These are phyloP conservation scores for Tenthredo notha DNA, from an alignment of 2,888 invertebrate genomes.

Conservation along the genomic window DNA sequence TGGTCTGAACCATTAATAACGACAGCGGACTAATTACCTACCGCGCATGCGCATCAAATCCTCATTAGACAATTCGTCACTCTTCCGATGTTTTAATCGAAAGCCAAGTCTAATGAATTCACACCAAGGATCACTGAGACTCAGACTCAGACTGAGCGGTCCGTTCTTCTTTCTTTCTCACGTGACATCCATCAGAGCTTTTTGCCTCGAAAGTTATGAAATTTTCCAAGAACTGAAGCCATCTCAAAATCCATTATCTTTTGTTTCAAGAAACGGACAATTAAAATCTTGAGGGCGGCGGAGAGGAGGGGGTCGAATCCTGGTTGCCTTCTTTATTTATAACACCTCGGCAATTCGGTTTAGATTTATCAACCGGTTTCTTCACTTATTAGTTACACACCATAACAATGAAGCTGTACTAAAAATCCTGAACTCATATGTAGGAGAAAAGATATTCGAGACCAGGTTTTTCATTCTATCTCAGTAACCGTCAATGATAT, in stretches of 20 bases:
- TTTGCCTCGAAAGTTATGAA: constrained; percentile 11
- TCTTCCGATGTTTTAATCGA: constrained; percentile 73
- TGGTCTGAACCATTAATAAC: constrained; percentile 66
- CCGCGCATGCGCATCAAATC: constrained; percentile 66
- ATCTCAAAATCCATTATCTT: neutral
- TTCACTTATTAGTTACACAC: neutral
- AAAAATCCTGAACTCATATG: neutral
- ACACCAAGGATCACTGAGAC: constrained; percentile 53
- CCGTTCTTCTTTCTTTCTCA: constrained; percentile 14
- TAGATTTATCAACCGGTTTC: neutral
- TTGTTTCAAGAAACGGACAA: neutral
- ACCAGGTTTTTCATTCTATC: neutral
- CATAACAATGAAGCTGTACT: neutral
- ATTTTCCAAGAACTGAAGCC: constrained; percentile 32
- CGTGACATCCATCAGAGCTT: constrained; percentile 13
- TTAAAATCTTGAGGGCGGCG: neutral
- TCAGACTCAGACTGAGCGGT: neutral
- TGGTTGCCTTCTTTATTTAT: neutral
- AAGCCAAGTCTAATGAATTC: constrained; percentile 67
- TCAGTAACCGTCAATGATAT: neutral
- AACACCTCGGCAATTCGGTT: neutral
- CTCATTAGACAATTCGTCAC: constrained; percentile 71
- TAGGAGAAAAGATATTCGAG: neutral
- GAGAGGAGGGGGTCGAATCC: too few species aligned
- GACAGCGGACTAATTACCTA: constrained; percentile 65